A percentile compares a stretch with the other conserved stretches of the same genome.
These are phyloP conservation scores for Mythimna loreyi DNA, from an alignment of 2,888 invertebrate species.

Conservation along the genomic window DNA sequence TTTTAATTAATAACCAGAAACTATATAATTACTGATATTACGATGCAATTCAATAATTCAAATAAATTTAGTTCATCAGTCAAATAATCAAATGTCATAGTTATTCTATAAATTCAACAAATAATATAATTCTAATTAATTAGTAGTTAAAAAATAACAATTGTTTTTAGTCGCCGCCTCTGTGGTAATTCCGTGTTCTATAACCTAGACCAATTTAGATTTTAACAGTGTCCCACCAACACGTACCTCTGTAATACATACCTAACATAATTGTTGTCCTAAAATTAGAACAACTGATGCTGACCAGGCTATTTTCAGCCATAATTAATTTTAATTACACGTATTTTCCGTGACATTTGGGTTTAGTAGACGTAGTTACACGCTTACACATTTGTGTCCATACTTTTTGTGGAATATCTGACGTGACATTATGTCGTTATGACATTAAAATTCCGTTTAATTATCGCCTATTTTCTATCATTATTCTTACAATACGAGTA, in stretches of 20 bases:
- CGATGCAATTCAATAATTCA: too few species aligned
- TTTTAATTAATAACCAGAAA: too few species aligned
- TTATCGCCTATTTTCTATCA: too few species aligned
- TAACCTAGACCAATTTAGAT: constrained; percentile 4
- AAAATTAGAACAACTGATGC: constrained; percentile 8
- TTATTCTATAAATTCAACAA: too few species aligned
- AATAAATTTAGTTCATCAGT: too few species aligned
- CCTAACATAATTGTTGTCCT: constrained; percentile 1
- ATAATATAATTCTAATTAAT: too few species aligned
- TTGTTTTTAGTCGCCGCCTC: neutral
- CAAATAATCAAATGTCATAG: too few species aligned
- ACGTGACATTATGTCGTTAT: neutral
- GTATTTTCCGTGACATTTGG: neutral
- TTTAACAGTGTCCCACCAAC: neutral
- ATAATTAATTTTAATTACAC: constrained; percentile 18
- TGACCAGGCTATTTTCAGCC: constrained; percentile 2
- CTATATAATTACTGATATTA: too few species aligned
- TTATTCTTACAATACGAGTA: neutral
- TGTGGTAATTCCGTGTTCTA: neutral
- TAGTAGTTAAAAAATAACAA: neutral
- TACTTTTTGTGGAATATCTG: neutral
- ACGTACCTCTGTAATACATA: constrained; percentile 4
- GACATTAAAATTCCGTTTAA: too few species aligned
- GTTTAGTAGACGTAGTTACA: neutral
- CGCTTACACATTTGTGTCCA: too few species aligned